Percentiles rank a stretch among this genome's conserved stretches.
phyloP scores from a whole-genome alignment of 1,140 invertebrate species.

The Ceratitis capitata region DNA sequence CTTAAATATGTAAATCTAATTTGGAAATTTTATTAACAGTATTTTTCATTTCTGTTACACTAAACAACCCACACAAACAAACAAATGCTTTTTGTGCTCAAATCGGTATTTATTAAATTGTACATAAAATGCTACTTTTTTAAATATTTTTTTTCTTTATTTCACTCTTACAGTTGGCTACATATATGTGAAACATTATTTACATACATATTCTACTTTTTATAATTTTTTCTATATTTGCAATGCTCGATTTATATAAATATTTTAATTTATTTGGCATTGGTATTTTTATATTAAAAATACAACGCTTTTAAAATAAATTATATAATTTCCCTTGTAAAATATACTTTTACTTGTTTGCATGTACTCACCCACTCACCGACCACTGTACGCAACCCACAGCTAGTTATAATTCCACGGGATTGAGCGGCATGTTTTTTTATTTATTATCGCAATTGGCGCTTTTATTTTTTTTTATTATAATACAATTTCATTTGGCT shows the following conservation, averaged over 20 bases:
- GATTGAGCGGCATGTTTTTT: slow-evolving; percentile 44
- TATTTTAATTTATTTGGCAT: slow-evolving; percentile 38
- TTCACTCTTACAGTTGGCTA: slow-evolving; percentile 4
- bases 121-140: neutral
- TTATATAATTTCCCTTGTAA: slow-evolving; percentile 42
- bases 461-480: slow-evolving; percentile 35
- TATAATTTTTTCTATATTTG: neutral
- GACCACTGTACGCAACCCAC: neutral
- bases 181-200: neutral
- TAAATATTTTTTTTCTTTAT: neutral
- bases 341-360: slow-evolving; percentile 28
- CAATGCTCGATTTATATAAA: neutral
- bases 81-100: neutral
- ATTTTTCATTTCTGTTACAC: neutral
- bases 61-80: neutral
- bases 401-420: neutral
- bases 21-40: neutral
- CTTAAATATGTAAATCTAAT: too few relatives aligned
- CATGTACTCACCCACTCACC: slow-evolving; percentile 15
- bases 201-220: neutral
- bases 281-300: slow-evolving; percentile 21
- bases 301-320: neutral
- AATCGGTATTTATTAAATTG: neutral
- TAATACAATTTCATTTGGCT: neutral
- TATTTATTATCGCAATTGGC: slow-evolving; percentile 49